phyloP scores from a whole-genome alignment of 2,888 invertebrate species.

The Hipparchia semele region DNA sequence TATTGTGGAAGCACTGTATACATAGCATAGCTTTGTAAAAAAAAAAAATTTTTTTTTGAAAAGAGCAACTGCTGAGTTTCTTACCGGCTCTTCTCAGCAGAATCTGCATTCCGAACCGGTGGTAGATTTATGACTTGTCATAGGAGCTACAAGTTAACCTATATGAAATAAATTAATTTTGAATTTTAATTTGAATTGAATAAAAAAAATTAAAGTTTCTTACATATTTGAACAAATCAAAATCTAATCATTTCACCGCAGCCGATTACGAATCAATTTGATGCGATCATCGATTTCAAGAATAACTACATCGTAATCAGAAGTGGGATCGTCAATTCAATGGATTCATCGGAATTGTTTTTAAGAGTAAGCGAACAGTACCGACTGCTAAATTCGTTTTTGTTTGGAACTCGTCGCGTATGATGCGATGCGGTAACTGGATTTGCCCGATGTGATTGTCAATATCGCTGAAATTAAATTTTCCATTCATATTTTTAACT shows the following conservation, averaged over 20 bases:
- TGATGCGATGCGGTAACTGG: constrained; percentile 37
- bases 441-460: constrained; percentile 38
- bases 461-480: constrained; percentile 32
- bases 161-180: too few species aligned
- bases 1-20: too few species aligned
- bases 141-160: too few species aligned
- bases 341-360: constrained; percentile 13
- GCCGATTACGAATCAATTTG: background rate
- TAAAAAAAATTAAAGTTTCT: background rate
- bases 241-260: background rate
- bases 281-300: constrained; percentile 1
- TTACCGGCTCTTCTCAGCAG: too few species aligned
- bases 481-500: constrained; percentile 24
- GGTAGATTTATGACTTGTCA: too few species aligned
- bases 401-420: constrained; percentile 35
- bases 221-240: background rate
- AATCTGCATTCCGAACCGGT: too few species aligned
- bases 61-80: too few species aligned
- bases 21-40: too few species aligned
- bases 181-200: too few species aligned
- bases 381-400: constrained; percentile 32
- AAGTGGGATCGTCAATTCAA: constrained; percentile 34
- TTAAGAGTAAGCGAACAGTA: constrained; percentile 6
- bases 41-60: too few species aligned
- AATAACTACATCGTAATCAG: background rate